Base-by-base conservation (phyloP, 2,888 invertebrate genomes). In the Pachliopta kotzebuea region DNA sequence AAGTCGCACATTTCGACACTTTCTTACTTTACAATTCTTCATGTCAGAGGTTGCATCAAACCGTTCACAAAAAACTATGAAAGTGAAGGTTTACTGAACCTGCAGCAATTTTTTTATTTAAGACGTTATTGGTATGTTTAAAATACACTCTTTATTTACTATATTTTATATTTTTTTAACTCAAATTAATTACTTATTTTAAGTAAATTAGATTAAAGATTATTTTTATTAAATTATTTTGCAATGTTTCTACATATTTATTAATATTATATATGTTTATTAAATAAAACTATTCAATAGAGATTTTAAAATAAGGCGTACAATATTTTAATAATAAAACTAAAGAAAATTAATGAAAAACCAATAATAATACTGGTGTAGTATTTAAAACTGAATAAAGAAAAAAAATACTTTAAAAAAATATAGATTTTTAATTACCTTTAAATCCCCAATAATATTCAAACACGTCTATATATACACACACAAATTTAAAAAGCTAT, bases 1-100 rank as follows among this genome's bases (percentile, higher is more conserved):
- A 45, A 58, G 56, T 56, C 11, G 52, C 31, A 21, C 57, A 58
- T 63, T 63, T 58, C 63, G 54, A 58, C 52, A 63, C 63, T 63
- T 58, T 58, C 62, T 45, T 63, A 63, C 58, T 53, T 45, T 45
- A 63, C 20, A 26, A 42, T 58, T 57, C 57, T 58, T 58, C 45
- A 54, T 58, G 58, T 57, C 57, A 45, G 29, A 63, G 26, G 54
- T 63, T 58, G 58, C 58, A 54, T 45, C 63, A 63, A 45, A 45
- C 42, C 63, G 63, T 45, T 58, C 52, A 58, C 52, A 50, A 56
- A 57, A 57, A 17, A 57, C 18, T 42, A 11, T 9, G 54, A 62
- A 62, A 52, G 57, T 62, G 57, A 57, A 62, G 57, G 49, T 20
- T 26, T 37, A n/a, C 50, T 1, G 21, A 7, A 8, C 9, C 21